Percentiles rank a stretch among this genome's conserved stretches.
phyloP scores from a whole-genome alignment of 2,797 vertebrate genomes.

The Sebastes vulpes region DNA sequence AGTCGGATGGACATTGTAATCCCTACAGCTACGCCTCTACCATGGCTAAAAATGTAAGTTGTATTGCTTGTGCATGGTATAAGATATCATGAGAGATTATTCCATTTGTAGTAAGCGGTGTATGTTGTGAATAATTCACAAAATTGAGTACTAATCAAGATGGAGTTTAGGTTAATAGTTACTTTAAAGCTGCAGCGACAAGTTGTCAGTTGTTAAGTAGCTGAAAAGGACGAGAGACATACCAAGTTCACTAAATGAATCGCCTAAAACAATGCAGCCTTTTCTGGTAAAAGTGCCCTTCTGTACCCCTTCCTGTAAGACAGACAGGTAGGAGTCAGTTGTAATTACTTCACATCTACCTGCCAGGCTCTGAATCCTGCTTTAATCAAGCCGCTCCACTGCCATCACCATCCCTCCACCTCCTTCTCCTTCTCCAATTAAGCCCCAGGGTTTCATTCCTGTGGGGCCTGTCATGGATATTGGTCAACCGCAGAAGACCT shows the following conservation, averaged over 20 bases:
- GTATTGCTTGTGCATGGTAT: neutral
- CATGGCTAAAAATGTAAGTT: neutral
- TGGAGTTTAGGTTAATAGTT: neutral
- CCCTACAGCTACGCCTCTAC: neutral
- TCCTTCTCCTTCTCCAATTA: neutral
- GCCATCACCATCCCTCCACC: neutral
- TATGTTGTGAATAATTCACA: accelerated
- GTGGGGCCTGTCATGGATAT: neutral
- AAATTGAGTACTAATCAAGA: neutral
- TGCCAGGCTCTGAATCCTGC: neutral
- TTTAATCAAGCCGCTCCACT: constrained; percentile 7
- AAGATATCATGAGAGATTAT: neutral
- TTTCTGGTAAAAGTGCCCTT: neutral
- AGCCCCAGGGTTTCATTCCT: neutral
- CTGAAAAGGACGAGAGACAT: neutral
- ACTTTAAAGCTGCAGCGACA: neutral
- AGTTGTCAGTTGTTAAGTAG: neutral
- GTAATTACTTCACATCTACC: neutral
- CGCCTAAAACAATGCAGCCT: neutral
- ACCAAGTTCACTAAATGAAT: neutral
- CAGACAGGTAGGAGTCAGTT: neutral
- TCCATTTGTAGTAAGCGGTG: neutral
- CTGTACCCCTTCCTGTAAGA: neutral
- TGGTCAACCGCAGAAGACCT: neutral
- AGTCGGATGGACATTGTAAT: neutral